Percentiles rank a stretch among this genome's conserved stretches.
These are phyloP conservation scores for Thripadectes ignobilis DNA, from an alignment of 2,797 vertebrate genomes.

Conservation along the genomic window DNA sequence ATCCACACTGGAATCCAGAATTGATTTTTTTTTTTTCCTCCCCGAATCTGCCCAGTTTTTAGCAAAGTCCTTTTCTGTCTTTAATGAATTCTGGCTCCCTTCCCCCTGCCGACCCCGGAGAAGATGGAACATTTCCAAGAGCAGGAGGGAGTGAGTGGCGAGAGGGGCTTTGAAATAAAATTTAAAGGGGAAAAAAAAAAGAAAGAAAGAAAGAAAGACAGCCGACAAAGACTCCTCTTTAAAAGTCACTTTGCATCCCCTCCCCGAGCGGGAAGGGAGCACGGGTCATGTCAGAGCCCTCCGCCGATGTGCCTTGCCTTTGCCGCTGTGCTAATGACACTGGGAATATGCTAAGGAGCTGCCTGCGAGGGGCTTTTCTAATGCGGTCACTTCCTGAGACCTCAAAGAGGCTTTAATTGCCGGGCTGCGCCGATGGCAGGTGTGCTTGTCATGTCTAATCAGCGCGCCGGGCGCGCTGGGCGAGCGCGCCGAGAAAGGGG, in stretches of 20 bases:
- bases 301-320: constrained; percentile 61
- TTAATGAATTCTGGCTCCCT: constrained; percentile 63
- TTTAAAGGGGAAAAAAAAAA: background rate
- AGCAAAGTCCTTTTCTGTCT: constrained; percentile 18
- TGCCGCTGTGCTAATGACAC: constrained; percentile 71
- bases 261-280: constrained; percentile 63
- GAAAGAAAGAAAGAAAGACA: no score
- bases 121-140: constrained; percentile 63
- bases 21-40: background rate
- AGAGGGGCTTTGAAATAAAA: constrained; percentile 10
- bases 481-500: constrained; percentile 32
- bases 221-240: no score
- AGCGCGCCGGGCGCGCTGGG: constrained; percentile 57
- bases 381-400: constrained; percentile 70
- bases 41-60: background rate
- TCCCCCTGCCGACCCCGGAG: background rate
- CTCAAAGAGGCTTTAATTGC: constrained; percentile 78
- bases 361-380: constrained; percentile 56
- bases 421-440: constrained; percentile 79
- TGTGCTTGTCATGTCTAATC: constrained; percentile 88
- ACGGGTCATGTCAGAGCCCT: constrained; percentile 72
- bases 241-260: constrained; percentile 72
- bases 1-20: background rate
- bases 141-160: background rate
- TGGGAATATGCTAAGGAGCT: constrained; percentile 73